Evolutionary conservation across 2,113 vertebrate genomes (phyloP).

Genomic region (Antechinus flavipes): DNA sequence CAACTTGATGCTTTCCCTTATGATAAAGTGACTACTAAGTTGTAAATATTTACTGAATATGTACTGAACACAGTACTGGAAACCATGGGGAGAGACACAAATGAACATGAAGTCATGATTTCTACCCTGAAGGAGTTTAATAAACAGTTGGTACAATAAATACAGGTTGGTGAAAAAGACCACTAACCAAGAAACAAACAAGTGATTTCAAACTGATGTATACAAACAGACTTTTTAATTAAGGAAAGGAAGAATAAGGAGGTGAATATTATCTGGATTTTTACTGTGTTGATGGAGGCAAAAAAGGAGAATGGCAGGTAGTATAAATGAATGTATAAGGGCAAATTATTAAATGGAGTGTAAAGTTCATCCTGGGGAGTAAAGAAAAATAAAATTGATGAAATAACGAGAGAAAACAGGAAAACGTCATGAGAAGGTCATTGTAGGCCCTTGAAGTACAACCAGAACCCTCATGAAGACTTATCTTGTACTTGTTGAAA

Average conservation of each 20-base stretch:
- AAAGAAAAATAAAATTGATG: neutral
- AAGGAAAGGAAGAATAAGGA: neutral
- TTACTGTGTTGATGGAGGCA: neutral
- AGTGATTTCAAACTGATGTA: neutral
- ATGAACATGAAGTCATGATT: neutral
- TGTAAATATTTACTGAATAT: neutral
- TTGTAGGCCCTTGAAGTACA: neutral
- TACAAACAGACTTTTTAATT: neutral
- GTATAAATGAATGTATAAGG: neutral
- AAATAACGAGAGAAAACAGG: neutral
- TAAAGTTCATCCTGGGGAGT: neutral
- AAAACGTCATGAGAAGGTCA: neutral
- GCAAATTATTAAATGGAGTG: neutral
- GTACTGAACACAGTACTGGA: neutral
- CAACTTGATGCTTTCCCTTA: neutral
- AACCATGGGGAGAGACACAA: neutral
- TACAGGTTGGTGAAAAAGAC: neutral
- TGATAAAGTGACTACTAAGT: neutral
- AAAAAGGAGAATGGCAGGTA: neutral
- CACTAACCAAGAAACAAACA: neutral
- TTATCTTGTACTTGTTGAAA: neutral
- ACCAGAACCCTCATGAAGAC: neutral
- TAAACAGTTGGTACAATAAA: neutral
- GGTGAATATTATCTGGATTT: neutral
- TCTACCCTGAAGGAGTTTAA: neutral